A percentile compares a stretch with the other conserved stretches of the same genome.
phyloP scores from a whole-genome alignment of 2,113 vertebrate species.

The Ptychochromis oligacanthus region DNA sequence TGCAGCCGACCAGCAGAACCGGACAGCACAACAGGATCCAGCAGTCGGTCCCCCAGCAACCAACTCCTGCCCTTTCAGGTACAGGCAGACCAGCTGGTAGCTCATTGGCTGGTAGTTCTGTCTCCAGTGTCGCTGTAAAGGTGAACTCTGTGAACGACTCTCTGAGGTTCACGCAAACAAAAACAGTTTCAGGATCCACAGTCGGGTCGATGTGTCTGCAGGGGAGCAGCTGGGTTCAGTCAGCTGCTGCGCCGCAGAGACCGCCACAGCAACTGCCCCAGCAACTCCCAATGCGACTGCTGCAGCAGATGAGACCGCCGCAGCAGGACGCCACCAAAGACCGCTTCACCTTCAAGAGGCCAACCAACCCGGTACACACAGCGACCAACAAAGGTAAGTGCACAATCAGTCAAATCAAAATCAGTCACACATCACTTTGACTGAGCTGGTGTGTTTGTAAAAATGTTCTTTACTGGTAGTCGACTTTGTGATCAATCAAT shows the following conservation, averaged over 20 bases:
- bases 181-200: conserved; percentile 12
- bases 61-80: background rate
- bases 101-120: background rate
- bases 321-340: conserved; percentile 14
- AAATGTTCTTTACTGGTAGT: background rate
- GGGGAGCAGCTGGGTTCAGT: background rate
- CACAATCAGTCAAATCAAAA: too few species aligned
- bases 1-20: background rate
- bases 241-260: background rate
- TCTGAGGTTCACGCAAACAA: conserved; percentile 61
- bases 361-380: background rate
- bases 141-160: conserved; percentile 14
- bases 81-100: background rate
- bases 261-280: background rate
- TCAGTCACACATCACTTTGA: too few species aligned
- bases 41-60: background rate
- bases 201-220: background rate
- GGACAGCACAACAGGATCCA: background rate
- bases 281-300: too few species aligned
- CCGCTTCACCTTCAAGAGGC: conserved; percentile 77
- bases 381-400: conserved; percentile 74
- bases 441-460: background rate
- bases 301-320: background rate
- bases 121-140: background rate
- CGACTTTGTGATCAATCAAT: background rate